A percentile compares a stretch with the other conserved stretches of the same genome.
Conservation (phyloP, 2,888 invertebrate species). For the Meganola albula region DNA sequence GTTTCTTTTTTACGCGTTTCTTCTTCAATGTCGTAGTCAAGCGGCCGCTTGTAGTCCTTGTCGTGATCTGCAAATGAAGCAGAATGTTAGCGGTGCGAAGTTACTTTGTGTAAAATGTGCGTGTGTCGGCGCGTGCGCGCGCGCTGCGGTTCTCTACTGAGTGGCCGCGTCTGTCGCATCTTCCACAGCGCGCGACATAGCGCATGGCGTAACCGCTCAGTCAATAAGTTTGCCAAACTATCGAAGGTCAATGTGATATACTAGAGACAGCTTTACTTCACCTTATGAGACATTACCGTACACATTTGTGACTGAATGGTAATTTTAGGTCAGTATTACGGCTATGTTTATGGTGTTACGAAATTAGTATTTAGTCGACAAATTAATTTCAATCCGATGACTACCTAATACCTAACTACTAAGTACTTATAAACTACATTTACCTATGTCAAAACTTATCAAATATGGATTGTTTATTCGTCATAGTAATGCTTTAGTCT, state of each 20-base stretch:
- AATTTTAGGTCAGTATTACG: constrained; percentile 57
- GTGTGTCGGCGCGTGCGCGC: constrained; percentile 48
- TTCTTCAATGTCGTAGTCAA: constrained; percentile 92
- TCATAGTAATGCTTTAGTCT: too few relatives aligned
- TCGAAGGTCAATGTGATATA: constrained; percentile 70
- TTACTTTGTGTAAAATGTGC: neutral
- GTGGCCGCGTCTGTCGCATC: constrained; percentile 47
- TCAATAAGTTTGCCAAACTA: constrained; percentile 73
- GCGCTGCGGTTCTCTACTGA: constrained; percentile 44
- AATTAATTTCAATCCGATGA: too few relatives aligned
- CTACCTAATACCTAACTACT: too few relatives aligned
- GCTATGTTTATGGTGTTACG: constrained; percentile 41
- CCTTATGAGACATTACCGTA: constrained; percentile 43
- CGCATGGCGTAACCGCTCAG: constrained; percentile 71
- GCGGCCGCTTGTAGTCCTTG: constrained; percentile 88
- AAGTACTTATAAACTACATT: too few relatives aligned
- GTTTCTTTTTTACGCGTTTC: constrained; percentile 93
- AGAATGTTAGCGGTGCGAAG: constrained; percentile 34
- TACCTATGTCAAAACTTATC: too few relatives aligned
- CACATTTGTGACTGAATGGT: constrained; percentile 56
- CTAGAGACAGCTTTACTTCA: constrained; percentile 61
- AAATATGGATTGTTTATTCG: too few relatives aligned
- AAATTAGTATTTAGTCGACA: constrained; percentile 30
- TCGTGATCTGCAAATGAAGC: constrained; percentile 79
- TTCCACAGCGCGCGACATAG: constrained; percentile 51